These are phyloP conservation scores for Poeciliopsis prolifica DNA, from an alignment of 2,113 vertebrate genomes.

Conservation along the genomic window DNA sequence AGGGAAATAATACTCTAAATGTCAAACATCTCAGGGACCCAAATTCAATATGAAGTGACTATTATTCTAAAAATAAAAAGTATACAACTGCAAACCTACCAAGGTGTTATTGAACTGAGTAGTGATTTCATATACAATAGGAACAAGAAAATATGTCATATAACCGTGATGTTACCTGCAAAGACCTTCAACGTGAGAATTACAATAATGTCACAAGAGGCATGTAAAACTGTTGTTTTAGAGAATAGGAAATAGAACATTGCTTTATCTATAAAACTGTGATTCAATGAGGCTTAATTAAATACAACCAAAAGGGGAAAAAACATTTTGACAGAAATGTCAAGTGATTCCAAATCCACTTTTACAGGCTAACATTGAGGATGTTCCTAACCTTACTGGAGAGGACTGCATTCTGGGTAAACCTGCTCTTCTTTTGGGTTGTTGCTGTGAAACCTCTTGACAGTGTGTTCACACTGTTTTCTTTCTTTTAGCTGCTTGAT, in stretches of 20 bases:
- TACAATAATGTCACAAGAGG: not conserved
- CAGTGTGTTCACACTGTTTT: slow-evolving; percentile 25
- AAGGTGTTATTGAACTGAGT: not conserved
- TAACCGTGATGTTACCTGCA: not conserved
- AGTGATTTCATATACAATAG: not conserved
- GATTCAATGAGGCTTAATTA: not conserved
- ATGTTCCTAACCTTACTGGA: not conserved
- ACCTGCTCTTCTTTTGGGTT: not conserved
- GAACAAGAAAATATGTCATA: not conserved
- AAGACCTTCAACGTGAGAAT: not conserved
- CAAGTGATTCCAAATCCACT: not conserved
- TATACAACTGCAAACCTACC: not conserved
- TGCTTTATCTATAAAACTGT: not conserved
- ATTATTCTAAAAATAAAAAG: not conserved
- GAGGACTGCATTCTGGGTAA: not conserved
- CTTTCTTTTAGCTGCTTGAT: slow-evolving; percentile 49
- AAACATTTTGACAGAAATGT: not conserved
- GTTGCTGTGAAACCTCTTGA: not conserved
- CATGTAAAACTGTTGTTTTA: not conserved
- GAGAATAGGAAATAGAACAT: not conserved
- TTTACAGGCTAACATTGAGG: not conserved
- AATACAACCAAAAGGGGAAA: not conserved
- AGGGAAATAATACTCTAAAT: not conserved
- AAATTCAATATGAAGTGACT: not conserved
- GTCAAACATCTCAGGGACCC: not conserved